Evolutionary conservation across 2,797 vertebrate species (phyloP).

Genomic region (Hyperoplus lanceolatus): DNA sequence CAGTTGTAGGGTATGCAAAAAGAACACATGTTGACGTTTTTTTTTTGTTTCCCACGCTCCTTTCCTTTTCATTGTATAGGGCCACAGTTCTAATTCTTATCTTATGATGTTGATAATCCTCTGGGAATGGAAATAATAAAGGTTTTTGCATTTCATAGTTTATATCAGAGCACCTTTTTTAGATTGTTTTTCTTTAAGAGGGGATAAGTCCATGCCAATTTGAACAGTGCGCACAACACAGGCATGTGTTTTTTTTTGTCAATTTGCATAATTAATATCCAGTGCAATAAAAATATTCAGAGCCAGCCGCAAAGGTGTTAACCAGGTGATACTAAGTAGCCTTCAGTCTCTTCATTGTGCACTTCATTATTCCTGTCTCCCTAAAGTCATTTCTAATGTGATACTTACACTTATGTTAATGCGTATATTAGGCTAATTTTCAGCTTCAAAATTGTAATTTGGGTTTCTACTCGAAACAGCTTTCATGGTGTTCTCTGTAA

Average conservation of each 20-base stretch:
- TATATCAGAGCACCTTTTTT: background rate
- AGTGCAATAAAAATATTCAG: conserved; percentile 36
- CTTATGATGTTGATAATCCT: conserved; percentile 23
- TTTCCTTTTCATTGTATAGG: conserved; percentile 15
- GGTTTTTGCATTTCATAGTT: background rate
- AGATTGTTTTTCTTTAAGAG: background rate
- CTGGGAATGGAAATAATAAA: conserved; percentile 16
- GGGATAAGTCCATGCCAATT: conserved; percentile 4
- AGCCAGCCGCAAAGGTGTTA: background rate
- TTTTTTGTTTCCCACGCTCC: conserved; percentile 35
- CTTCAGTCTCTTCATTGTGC: conserved; percentile 29
- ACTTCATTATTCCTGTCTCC: conserved; percentile 12
- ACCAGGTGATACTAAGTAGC: conserved; percentile 1
- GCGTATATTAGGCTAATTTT: background rate
- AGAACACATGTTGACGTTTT: conserved; percentile 59
- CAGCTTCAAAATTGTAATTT: too few species aligned
- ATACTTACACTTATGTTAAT: conserved; percentile 1
- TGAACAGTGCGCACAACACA: conserved; percentile 2
- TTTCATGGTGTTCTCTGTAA: too few species aligned
- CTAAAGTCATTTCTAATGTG: conserved; percentile 2
- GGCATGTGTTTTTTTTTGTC: conserved; percentile 15
- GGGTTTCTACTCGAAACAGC: too few species aligned
- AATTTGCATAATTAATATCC: conserved; percentile 27
- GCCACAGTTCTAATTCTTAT: conserved; percentile 27
- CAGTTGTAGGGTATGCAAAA: conserved; percentile 53